Evolutionary conservation across 1,140 invertebrate species (phyloP), one percentile per base, ranked within the genome.

Genomic region (Macrotrachela quadricornifera): DNA sequence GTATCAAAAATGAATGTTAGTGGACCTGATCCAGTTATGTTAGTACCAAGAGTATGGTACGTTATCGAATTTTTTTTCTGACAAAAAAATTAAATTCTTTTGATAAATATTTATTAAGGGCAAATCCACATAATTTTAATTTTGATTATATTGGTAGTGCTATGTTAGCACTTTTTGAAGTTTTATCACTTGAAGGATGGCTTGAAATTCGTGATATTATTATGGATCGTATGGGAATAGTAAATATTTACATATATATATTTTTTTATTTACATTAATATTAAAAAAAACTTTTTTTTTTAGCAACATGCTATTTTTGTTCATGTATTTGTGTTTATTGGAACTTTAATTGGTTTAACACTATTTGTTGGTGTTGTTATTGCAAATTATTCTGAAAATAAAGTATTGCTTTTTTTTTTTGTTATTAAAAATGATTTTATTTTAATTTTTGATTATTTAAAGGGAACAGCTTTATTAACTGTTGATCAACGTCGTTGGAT

Each of bases 171-270:
- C 69, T 99, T 41, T 99, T 99, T 72, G 92, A 97, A 75, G 90
- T 97, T 2, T 73, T 99, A 0, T 96, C 91, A n/a, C 92, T 96
- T 65, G 97, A 99, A 75, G 94, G 94, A 1, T 99, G 94, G 94
- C 73, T 97, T 50, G 94, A 99, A 67, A 88, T 99, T 47, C 75
- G 92, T 53, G 92, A 99, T 74, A 87, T 97, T 41, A 75, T 99
- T 38, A 90, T 94, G 53, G 85, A 88, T 67, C 80, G 86, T 51
- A 75, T 94, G 49, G 87, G 87, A 58, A 80, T 84, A 45, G 90
- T 96, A 72, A 80, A 79, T 77, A 47, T 30, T 37, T 16, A 16
- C n/a, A n/a, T n/a, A n/a, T n/a, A n/a, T n/a, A 30, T 30, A 30
- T 49, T 48, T 30, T n/a, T n/a, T 46, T 48, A 18, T 43, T 40